Conservation (phyloP, 2,113 vertebrate species). For the Onychostruthus taczanowskii region DNA sequence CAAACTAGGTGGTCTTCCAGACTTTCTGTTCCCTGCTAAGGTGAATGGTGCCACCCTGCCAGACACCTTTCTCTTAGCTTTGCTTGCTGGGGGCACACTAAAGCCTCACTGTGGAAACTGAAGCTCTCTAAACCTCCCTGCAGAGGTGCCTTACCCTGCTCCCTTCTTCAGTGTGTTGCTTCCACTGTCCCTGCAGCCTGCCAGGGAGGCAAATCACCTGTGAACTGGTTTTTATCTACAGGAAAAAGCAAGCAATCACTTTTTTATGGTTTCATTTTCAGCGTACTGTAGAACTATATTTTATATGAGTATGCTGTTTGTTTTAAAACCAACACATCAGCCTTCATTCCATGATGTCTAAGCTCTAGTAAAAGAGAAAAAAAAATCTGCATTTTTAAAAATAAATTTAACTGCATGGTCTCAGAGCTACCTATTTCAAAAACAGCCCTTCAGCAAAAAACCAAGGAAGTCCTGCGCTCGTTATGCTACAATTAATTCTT, state of each 20-base stretch:
- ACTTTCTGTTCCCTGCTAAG: neutral
- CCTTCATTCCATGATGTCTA: neutral
- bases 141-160: fast-evolving
- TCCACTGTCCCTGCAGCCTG: neutral
- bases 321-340: neutral
- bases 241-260: neutral
- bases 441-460: neutral
- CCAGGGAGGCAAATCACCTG: neutral
- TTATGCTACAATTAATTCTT: neutral
- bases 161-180: neutral
- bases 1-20: neutral
- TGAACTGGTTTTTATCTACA: neutral
- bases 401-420: neutral
- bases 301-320: neutral
- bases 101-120: neutral
- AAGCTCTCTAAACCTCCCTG: neutral
- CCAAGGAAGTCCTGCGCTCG: fast-evolving
- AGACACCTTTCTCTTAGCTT: neutral
- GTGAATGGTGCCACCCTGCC: neutral
- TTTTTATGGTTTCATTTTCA: neutral
- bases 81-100: neutral
- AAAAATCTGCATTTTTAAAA: neutral
- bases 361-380: neutral
- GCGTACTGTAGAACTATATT: neutral
- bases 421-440: neutral